These are phyloP conservation scores for Euphydryas editha DNA, from an alignment of 2,888 invertebrate species.

Conservation along the genomic window DNA sequence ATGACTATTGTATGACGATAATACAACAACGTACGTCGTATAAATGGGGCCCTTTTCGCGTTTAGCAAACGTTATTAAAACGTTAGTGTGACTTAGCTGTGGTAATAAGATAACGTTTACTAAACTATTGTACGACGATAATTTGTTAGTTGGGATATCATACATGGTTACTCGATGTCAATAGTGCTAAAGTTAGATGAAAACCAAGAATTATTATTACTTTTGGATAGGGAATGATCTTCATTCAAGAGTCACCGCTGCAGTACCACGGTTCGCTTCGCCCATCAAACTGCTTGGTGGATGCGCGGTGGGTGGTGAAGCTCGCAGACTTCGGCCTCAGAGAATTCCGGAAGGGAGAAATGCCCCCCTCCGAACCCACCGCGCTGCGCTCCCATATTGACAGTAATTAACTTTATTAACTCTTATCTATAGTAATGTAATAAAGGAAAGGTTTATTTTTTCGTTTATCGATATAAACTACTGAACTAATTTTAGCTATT, in stretches of 20 bases:
- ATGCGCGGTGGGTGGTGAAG: conserved; percentile 97
- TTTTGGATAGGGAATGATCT: conserved; percentile 91
- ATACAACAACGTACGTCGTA: no score
- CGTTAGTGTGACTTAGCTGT: no score
- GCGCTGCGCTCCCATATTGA: conserved; percentile 87
- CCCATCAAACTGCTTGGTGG: conserved; percentile 96
- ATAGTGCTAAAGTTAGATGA: background rate
- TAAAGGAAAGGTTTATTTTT: no score
- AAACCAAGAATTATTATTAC: conserved; percentile 30
- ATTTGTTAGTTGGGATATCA: no score
- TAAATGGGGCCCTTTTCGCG: no score
- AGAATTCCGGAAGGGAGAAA: conserved; percentile 91
- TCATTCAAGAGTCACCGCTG: conserved; percentile 93
- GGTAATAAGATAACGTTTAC: no score
- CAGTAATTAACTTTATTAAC: conserved; percentile 78
- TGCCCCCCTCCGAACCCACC: conserved; percentile 85
- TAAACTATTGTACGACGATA: no score
- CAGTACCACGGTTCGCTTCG: conserved; percentile 94
- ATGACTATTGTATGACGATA: no score
- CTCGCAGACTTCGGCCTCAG: conserved; percentile 95
- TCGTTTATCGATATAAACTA: no score
- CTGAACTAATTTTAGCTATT: no score
- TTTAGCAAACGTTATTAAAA: no score
- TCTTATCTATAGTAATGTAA: background rate
- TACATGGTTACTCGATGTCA: background rate